Evolutionary conservation across 1,140 invertebrate species (phyloP).

Genomic region (Choristoneura fumiferana): DNA sequence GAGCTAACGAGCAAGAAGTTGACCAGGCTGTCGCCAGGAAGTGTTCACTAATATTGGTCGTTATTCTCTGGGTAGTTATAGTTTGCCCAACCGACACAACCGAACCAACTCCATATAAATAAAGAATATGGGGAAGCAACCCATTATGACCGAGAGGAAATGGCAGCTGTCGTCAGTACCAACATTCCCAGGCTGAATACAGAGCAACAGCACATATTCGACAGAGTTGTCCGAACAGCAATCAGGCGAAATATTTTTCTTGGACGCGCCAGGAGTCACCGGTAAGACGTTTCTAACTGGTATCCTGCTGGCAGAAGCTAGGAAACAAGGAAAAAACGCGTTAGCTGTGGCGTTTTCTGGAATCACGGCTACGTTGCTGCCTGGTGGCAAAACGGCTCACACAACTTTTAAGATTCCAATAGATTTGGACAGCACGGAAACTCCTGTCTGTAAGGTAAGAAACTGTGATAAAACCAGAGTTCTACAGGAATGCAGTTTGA

Average conservation of each 20-base stretch:
- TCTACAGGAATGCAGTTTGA: slow-evolving; percentile 43
- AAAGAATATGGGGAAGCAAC: too few relatives aligned
- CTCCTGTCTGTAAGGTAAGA: slow-evolving; percentile 41
- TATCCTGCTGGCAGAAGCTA: slow-evolving; percentile 49
- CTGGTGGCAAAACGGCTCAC: slow-evolving; percentile 77
- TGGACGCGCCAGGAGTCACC: slow-evolving; percentile 68
- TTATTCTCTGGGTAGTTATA: too few relatives aligned
- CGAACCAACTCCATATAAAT: too few relatives aligned
- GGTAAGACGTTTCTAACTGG: slow-evolving; percentile 68
- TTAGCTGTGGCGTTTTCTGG: slow-evolving; percentile 75
- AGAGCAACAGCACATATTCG: neutral
- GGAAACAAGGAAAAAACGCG: slow-evolving; percentile 31
- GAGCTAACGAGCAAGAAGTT: neutral
- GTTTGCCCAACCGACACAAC: too few relatives aligned
- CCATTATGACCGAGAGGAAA: neutral
- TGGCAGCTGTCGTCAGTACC: neutral
- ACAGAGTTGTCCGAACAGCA: too few relatives aligned
- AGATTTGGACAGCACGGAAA: slow-evolving; percentile 44
- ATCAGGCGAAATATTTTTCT: slow-evolving; percentile 32
- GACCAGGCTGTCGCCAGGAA: neutral
- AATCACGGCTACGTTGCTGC: slow-evolving; percentile 78
- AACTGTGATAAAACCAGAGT: slow-evolving; percentile 35
- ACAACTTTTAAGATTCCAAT: slow-evolving; percentile 63
- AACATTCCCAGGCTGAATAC: neutral
- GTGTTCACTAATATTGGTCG: neutral